Evolutionary conservation across 2,888 invertebrate genomes (phyloP), one percentile per base, ranked within the genome.

Genomic region (Andrena marginata): DNA sequence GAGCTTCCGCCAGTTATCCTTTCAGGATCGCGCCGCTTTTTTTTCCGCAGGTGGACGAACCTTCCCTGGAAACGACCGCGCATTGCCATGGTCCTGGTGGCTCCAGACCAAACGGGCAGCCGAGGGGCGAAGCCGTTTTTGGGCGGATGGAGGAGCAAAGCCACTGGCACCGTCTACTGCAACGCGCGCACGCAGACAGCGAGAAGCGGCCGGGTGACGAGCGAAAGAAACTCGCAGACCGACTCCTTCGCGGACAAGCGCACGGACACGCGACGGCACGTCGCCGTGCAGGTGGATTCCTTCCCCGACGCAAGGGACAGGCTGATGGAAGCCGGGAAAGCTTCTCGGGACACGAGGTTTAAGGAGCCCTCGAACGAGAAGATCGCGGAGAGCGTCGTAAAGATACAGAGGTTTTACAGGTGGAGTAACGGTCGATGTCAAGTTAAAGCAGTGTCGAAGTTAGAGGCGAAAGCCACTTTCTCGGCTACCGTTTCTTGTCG

Each of bases 151-250:
- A 95, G 95, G 82, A 96, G 98, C 94, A 95, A 95, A 84, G 92
- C 95, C 69, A 97, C 96, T 75, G 96, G 97, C 51, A 93, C 95
- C 16, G 96, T 97, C 88, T 98, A 97, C 92, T 96, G 97, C 91
- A 97, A 99, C 94, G 98, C 98, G 4, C 96, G 95, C 87, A 96
- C 97, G 0, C 98, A 98, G 95, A 98, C 98, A 54, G 75, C 51
- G 13, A 42, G 69, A 48, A 10, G 48, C 1, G 75, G 68, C 6
- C 6, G 20, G 23, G 42, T 63, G 42, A 68, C 16, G 42, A 80
- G 13, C 29, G 71, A 84, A 69, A 94, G 95, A 69, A 95, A 95
- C 0, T 96, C 96, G 0, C 96, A 96, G 93, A 96, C 96, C 95
- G 91, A 93, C 63, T 94, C 91, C 29, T 10, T 56, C 6, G 62